Evolutionary conservation across 2,888 invertebrate species (phyloP), one percentile per base, ranked within the genome.

Genomic region (Pycnomerus fuliginosus): DNA sequence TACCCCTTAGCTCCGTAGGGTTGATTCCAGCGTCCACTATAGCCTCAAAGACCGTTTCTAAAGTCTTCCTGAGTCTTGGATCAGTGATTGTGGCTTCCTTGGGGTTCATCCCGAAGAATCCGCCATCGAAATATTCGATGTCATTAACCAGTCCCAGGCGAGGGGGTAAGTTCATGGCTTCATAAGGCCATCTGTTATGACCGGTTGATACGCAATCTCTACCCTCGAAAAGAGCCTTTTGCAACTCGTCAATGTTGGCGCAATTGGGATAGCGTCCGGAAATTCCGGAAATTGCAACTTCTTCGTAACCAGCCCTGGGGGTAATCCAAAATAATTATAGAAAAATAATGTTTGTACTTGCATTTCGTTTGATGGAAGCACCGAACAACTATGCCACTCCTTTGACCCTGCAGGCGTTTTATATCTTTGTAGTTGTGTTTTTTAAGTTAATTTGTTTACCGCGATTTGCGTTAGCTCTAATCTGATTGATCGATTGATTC

Each of bases 141-240:
- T 54, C 41, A 8, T 52, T 52, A 10, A 61, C 38, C 11, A 55
- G 49, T 4, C 58, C 64, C 3, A 43, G 22, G 10, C 58, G 51
- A 5, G 44, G 28, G 2, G 55, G 56, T 8, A 54, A 33, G 13
- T 44, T 48, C n/a, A 47, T 39, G 16, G 42, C 46, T 17, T 79
- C 77, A 29, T 80, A 74, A 44, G 80, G 78, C 89, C 90, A 91
- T 53, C 91, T 78, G 23, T 84, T 78, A 53, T 82, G 82, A 62
- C 87, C 86, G 27, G 84, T 87, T 38, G 90, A 90, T 43, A 91
- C 82, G 74, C 92, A 25, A 41, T 62, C 83, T 17, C 76, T 73
- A 36, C 79, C 78, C 45, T 75, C 74, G 32, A 79, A 70, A 4
- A 85, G 67, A 31, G 72, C 73, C 1, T 74, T 57, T 66, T 72